Conservation (phyloP, 2,113 vertebrate genomes). For the Ophthalmolycus amberensis region DNA sequence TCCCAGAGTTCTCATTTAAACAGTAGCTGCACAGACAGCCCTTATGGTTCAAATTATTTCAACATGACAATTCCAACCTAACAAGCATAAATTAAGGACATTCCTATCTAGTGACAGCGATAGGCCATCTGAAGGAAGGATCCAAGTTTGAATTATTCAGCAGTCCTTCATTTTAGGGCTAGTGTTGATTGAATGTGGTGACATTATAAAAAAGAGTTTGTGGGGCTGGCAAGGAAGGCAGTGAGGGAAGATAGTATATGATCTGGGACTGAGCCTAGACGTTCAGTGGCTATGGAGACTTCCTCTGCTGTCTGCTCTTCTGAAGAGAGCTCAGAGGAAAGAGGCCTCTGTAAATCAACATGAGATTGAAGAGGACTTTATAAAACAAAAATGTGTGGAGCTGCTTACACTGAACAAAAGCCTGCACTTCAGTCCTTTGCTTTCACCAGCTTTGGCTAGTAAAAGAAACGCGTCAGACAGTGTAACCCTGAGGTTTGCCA, state of each 20-base stretch:
- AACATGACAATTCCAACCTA: conserved; percentile 79
- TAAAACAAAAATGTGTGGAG: conserved; percentile 80
- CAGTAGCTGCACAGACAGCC: conserved; percentile 76
- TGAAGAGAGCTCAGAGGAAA: conserved; percentile 56
- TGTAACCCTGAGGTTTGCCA: conserved; percentile 70
- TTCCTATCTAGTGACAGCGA: conserved; percentile 80
- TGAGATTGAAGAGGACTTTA: conserved; percentile 70
- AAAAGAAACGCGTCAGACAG: conserved; percentile 51
- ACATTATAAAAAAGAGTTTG: conserved; percentile 61
- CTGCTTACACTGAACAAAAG: conserved; percentile 69
- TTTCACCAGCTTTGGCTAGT: conserved; percentile 71
- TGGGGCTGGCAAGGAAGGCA: conserved; percentile 45
- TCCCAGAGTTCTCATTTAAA: conserved; percentile 75
- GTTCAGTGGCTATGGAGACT: conserved; percentile 56
- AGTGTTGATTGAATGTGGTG: conserved; percentile 77
- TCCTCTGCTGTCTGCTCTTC: conserved; percentile 64
- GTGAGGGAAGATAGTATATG: conserved; percentile 53
- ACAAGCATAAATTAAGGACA: conserved; percentile 82
- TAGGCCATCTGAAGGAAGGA: conserved; percentile 62
- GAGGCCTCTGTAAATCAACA: conserved; percentile 71
- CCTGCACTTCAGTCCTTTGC: conserved; percentile 32
- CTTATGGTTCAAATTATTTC: conserved; percentile 81
- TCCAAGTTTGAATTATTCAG: conserved; percentile 74
- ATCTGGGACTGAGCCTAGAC: conserved; percentile 51
- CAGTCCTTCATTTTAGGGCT: conserved; percentile 72